These are phyloP conservation scores for Harmothoe impar DNA, from an alignment of 2,888 invertebrate genomes.

Conservation along the genomic window DNA sequence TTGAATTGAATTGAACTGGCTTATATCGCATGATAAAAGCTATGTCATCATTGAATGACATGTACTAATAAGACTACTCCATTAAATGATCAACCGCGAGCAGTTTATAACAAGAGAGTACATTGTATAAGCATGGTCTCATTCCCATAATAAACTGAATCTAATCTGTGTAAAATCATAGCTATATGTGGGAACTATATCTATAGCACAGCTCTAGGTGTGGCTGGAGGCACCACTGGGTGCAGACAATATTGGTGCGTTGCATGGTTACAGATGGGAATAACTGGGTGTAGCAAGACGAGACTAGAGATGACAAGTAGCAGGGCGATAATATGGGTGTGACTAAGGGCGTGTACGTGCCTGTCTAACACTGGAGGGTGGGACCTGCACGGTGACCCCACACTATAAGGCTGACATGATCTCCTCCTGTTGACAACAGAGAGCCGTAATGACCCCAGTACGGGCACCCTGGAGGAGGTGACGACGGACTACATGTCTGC, in stretches of 20 bases:
- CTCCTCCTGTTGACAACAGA: not conserved
- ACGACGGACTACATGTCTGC: not conserved
- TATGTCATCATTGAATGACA: no score
- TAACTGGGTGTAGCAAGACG: not conserved
- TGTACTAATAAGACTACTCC: no score
- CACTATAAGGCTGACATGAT: not conserved
- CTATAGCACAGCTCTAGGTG: not conserved
- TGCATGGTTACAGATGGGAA: not conserved
- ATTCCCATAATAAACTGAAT: no score
- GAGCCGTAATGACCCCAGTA: not conserved
- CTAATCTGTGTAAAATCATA: no score
- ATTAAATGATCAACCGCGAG: no score
- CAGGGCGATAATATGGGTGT: conserved; percentile 7
- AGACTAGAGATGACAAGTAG: not conserved
- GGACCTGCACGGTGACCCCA: not conserved
- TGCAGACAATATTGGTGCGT: not conserved
- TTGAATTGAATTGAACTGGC: no score
- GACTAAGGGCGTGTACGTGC: conserved; percentile 14
- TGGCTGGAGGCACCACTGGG: not conserved
- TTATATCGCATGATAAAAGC: no score
- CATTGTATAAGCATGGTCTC: no score
- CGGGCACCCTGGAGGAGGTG: not conserved
- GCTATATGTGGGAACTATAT: no score
- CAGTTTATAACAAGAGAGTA: no score
- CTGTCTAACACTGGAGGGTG: not conserved